Evolutionary conservation across 2,888 invertebrate species (phyloP), one percentile per base, ranked within the genome.

Genomic region (Spialia ferax): DNA sequence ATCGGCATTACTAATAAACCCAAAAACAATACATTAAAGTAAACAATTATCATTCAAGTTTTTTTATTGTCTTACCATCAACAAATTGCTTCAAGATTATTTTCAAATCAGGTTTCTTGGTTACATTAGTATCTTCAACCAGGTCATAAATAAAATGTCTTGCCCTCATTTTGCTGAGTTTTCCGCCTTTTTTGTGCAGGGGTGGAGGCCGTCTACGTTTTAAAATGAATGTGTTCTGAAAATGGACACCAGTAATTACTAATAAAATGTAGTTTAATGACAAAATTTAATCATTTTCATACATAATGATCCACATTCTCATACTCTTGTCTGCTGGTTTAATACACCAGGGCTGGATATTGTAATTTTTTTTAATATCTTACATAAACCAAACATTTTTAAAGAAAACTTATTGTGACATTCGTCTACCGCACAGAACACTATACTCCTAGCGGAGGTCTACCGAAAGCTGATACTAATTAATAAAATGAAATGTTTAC

Each of bases 131-230:
- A 79, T 97, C 94, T 85, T 96, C 95, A 1, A 97, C 94, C 42
- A 97, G 77, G 67, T 97, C 96, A 83, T 97, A 98, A 48, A 97
- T 92, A 79, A 95, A 97, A 84, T 97, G 94, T 75, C 94, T 95
- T 0, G 88, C 85, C 75, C 94, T 94, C 62, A 97, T 71, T 70
- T 88, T 94, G 65, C 90, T 88, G 0, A 94, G 92, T 48, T 78
- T 86, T 1, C 89, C 83, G 56, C 95, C 94, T 79, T 95, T 95
- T 81, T 95, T 96, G 75, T 95, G 88, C 32, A 97, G 85, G 15
- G 88, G 90, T 1, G 95, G 88, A 0, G 95, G 94, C 84, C 84
- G 89, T 83, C 86, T 94, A 70, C 98, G 92, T 88, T 95, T 96
- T 61, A 98, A 87, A 69, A 98, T 91, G 80, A 95, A 96, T 18